Conservation (phyloP, 2,888 invertebrate genomes). For the Phengaris alcon region DNA sequence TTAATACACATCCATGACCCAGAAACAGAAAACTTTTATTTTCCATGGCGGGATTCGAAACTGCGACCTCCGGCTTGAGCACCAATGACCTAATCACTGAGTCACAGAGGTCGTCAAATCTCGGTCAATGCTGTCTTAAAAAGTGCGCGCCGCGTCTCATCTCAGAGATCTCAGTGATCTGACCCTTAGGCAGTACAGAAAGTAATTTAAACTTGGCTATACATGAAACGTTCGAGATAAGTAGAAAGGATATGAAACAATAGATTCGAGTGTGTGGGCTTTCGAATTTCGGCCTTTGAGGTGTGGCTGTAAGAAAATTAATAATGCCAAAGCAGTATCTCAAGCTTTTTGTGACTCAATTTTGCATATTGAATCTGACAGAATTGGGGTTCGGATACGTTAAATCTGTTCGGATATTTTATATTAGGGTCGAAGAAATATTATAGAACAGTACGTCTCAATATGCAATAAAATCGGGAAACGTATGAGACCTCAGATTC, state of each 20-base stretch:
- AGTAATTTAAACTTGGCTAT: slow-evolving; percentile 2
- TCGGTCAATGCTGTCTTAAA: too few relatives aligned
- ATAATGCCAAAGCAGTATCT: slow-evolving; percentile 5
- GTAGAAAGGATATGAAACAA: neutral
- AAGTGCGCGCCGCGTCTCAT: too few relatives aligned
- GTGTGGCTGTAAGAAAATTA: slow-evolving; percentile 22
- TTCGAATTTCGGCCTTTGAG: neutral
- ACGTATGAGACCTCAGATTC: slow-evolving; percentile 69
- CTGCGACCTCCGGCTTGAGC: too few relatives aligned
- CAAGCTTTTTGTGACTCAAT: slow-evolving; percentile 20
- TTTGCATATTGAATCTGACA: slow-evolving; percentile 29
- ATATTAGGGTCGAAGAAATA: slow-evolving; percentile 54
- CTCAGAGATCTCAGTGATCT: too few relatives aligned
- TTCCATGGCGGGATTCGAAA: too few relatives aligned
- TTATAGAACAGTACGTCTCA: slow-evolving; percentile 73
- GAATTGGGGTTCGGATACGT: slow-evolving; percentile 49
- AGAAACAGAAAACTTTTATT: too few relatives aligned
- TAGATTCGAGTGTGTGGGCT: neutral
- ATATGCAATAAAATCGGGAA: slow-evolving; percentile 74
- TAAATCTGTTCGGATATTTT: slow-evolving; percentile 55
- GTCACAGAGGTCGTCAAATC: too few relatives aligned
- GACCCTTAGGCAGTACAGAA: neutral
- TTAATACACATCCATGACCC: too few relatives aligned
- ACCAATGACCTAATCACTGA: too few relatives aligned
- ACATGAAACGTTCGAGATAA: neutral